These are phyloP conservation scores for Drosophila nr. perissopoda DNA, from an alignment of 2,888 invertebrate genomes.

Conservation along the genomic window DNA sequence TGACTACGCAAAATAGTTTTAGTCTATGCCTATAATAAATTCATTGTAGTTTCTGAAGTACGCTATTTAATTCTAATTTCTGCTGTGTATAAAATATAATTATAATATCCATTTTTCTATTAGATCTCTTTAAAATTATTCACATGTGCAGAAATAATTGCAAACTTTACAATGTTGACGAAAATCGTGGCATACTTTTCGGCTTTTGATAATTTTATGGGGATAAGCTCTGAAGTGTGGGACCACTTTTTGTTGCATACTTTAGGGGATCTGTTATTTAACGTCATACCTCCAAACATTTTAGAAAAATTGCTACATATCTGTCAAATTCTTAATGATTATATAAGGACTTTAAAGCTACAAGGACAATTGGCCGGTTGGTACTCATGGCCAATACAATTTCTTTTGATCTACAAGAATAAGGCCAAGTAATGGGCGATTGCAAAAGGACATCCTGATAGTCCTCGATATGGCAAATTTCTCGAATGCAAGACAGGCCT, in stretches of 20 bases:
- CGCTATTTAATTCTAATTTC: not conserved
- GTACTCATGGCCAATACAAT: not conserved
- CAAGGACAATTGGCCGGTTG: not conserved
- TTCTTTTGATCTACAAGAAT: not conserved
- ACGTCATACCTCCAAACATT: not conserved
- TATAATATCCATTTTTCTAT: not conserved
- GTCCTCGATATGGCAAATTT: not conserved
- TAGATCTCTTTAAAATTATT: not conserved
- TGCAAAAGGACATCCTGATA: not conserved
- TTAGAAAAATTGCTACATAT: too few relatives aligned
- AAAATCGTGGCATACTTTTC: not conserved
- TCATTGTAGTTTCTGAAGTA: not conserved
- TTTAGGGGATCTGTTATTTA: accelerated
- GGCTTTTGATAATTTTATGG: not conserved
- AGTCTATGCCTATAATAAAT: not conserved
- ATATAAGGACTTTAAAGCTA: too few relatives aligned
- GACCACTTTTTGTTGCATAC: not conserved
- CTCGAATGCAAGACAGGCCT: not conserved
- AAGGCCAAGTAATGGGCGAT: not conserved
- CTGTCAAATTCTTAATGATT: too few relatives aligned
- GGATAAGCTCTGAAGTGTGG: not conserved
- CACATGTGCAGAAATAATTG: not conserved
- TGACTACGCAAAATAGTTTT: not conserved
- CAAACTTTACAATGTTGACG: not conserved
- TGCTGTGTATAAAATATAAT: not conserved